These are phyloP conservation scores for Diceros bicornis DNA, from an alignment of 2,797 vertebrate genomes.

Conservation along the genomic window DNA sequence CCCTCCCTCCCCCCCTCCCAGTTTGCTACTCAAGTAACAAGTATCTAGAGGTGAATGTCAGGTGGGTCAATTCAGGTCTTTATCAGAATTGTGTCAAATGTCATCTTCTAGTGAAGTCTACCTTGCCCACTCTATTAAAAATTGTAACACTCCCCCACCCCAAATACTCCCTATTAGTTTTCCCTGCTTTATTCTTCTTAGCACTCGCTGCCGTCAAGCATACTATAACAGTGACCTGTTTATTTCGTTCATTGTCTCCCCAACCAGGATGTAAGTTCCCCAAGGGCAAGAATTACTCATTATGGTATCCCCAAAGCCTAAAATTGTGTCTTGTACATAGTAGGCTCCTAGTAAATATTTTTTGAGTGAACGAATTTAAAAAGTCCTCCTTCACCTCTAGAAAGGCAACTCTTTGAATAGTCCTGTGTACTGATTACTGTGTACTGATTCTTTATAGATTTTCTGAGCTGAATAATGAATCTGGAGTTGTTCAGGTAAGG, in stretches of 20 bases:
- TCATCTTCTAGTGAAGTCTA: constrained; percentile 10
- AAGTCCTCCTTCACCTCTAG: background rate
- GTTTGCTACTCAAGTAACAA: background rate
- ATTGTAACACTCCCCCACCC: background rate
- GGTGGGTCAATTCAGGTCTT: background rate
- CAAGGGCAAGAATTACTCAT: background rate
- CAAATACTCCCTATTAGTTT: background rate
- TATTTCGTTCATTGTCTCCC: background rate
- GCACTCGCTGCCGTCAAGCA: background rate
- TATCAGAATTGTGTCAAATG: background rate
- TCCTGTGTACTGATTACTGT: background rate
- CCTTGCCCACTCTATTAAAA: background rate
- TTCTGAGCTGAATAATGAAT: constrained; percentile 2
- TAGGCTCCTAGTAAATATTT: background rate
- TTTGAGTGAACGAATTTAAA: background rate
- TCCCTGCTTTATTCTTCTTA: background rate
- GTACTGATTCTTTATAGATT: constrained; percentile 17
- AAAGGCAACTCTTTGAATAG: background rate
- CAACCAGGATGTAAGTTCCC: background rate
- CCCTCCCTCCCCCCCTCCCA: too few relatives aligned
- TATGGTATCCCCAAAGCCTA: background rate
- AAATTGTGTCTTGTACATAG: background rate
- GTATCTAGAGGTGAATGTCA: background rate
- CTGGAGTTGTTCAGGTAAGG: background rate
- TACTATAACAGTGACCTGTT: background rate